Conservation (phyloP, 1,140 invertebrate genomes). For the Linepithema humile region DNA sequence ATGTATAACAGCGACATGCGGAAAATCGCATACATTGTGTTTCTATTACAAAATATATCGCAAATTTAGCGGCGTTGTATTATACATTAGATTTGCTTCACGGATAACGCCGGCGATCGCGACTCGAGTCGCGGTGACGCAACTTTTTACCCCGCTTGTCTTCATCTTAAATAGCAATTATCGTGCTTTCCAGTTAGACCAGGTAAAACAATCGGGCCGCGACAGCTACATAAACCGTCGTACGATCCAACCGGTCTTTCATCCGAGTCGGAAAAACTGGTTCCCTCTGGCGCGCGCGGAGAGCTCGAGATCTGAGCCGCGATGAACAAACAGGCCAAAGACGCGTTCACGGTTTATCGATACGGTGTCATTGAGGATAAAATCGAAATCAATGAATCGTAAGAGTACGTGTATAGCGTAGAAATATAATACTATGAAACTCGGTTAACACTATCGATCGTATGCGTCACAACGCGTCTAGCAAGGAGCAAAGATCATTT, state of each 20-base stretch:
- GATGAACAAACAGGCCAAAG: constrained; percentile 62
- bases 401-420: neutral
- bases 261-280: constrained; percentile 68
- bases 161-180: constrained; percentile 69
- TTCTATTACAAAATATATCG: neutral
- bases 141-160: constrained; percentile 57
- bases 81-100: constrained; percentile 31
- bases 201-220: constrained; percentile 66
- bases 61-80: neutral
- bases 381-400: constrained; percentile 50
- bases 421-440: neutral
- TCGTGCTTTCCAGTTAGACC: constrained; percentile 68
- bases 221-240: constrained; percentile 55
- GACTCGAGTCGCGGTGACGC: constrained; percentile 28
- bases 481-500: neutral
- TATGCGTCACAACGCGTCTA: neutral
- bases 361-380: constrained; percentile 49
- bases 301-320: constrained; percentile 48
- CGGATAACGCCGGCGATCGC: constrained; percentile 26
- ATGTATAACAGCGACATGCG: neutral
- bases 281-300: constrained; percentile 38
- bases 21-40: neutral
- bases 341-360: constrained; percentile 56
- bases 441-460: neutral
- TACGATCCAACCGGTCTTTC: constrained; percentile 67